Evolutionary conservation across 2,888 invertebrate genomes (phyloP).

Genomic region (Machimus rusticus): DNA sequence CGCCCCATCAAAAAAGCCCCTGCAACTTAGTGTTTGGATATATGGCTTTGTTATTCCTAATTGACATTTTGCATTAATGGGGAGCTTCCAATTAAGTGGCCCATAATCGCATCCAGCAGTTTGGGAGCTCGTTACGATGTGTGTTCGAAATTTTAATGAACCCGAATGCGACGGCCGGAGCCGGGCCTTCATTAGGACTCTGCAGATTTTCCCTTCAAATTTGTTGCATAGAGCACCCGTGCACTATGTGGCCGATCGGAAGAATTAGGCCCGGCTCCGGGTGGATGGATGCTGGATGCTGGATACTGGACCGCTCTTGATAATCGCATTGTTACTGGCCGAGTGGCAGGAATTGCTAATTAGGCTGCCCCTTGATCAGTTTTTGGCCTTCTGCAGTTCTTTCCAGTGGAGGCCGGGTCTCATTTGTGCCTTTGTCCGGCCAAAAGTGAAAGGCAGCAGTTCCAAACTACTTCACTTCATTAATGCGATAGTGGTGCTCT

Average conservation of each 20-base stretch:
- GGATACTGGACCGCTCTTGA: neutral
- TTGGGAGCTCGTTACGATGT: slow-evolving; percentile 45
- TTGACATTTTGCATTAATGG: slow-evolving; percentile 52
- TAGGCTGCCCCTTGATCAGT: neutral
- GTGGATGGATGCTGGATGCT: neutral
- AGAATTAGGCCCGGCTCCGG: neutral
- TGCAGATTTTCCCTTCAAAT: neutral
- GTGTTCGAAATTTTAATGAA: slow-evolving; percentile 53
- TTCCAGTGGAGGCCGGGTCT: neutral
- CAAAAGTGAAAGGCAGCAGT: neutral
- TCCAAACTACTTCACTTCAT: neutral
- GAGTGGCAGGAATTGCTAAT: neutral
- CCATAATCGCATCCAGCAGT: slow-evolving; percentile 25
- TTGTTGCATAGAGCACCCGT: neutral
- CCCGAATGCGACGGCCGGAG: slow-evolving; percentile 27
- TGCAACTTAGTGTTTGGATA: slow-evolving; percentile 50
- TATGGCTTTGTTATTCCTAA: slow-evolving; percentile 53
- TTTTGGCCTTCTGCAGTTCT: neutral
- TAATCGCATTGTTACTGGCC: neutral
- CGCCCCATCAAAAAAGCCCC: slow-evolving; percentile 46
- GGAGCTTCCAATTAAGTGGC: slow-evolving; percentile 52
- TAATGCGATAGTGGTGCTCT: neutral
- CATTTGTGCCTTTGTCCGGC: neutral
- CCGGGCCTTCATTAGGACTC: neutral
- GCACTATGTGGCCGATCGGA: neutral